phyloP scores from a whole-genome alignment of 2,113 vertebrate species.

The rabbit (Oryctolagus cuniculus) region DNA sequence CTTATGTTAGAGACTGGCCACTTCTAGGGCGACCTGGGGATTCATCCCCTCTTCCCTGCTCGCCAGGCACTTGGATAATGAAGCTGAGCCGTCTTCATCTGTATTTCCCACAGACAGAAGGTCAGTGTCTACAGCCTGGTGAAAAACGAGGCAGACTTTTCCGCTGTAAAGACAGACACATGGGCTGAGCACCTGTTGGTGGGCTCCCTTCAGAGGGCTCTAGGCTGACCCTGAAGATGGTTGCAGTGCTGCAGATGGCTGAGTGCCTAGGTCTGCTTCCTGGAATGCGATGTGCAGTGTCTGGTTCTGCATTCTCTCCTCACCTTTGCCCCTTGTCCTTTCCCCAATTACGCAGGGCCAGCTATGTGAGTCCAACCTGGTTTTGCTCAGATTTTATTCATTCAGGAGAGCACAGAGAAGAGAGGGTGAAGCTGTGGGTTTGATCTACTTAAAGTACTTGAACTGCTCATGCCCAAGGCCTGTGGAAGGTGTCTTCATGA shows the following conservation, averaged over 20 bases:
- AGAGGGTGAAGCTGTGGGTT: neutral
- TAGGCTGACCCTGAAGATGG: slow-evolving; percentile 33
- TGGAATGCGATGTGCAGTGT: neutral
- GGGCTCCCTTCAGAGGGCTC: slow-evolving; percentile 37
- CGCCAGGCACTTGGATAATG: slow-evolving; percentile 33
- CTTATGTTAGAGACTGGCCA: slow-evolving; percentile 52
- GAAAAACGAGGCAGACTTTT: slow-evolving; percentile 61
- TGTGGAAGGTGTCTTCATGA: neutral
- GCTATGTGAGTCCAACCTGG: neutral
- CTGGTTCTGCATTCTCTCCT: neutral
- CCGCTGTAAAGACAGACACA: slow-evolving; percentile 53
- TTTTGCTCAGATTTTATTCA: neutral
- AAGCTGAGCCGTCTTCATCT: neutral
- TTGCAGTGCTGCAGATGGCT: slow-evolving; percentile 33
- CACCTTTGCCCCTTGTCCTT: neutral
- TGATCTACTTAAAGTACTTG: neutral
- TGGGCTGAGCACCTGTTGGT: slow-evolving; percentile 40
- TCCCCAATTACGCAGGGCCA: neutral
- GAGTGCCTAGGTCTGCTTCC: slow-evolving; percentile 6
- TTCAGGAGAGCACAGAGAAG: neutral
- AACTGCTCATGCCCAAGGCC: neutral
- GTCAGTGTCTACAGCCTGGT: slow-evolving; percentile 26
- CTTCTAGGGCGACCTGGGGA: slow-evolving; percentile 47
- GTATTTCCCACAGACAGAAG: neutral
- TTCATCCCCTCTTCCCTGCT: neutral